These are phyloP conservation scores for Tetramorium parvispinum DNA, from an alignment of 1,140 invertebrate species.

Conservation along the genomic window DNA sequence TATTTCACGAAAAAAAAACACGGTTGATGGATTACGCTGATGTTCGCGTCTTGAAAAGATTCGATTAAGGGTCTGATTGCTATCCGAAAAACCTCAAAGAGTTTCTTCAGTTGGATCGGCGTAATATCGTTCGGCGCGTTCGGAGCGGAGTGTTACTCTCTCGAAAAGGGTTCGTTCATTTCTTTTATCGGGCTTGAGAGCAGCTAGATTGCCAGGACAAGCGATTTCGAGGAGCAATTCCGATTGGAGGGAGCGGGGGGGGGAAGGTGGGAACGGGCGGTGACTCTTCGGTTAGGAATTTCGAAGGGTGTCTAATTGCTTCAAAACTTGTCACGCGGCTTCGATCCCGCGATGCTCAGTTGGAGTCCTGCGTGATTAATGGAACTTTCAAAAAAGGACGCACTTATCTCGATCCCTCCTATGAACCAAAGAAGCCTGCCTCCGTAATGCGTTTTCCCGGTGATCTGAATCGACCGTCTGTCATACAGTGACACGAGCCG, in stretches of 20 bases:
- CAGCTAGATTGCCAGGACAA: constrained; percentile 52
- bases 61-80: constrained; percentile 58
- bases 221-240: constrained; percentile 54
- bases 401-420: constrained; percentile 63
- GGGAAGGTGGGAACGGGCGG: neutral
- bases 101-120: constrained; percentile 48
- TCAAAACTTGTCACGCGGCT: constrained; percentile 77
- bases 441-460: constrained; percentile 66
- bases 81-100: constrained; percentile 63
- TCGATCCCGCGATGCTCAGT: constrained; percentile 68
- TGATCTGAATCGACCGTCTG: constrained; percentile 54
- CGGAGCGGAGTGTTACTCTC: constrained; percentile 49
- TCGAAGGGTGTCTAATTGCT: constrained; percentile 81
- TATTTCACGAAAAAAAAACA: constrained; percentile 34
- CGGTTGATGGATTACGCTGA: constrained; percentile 55
- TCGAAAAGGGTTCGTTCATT: constrained; percentile 57
- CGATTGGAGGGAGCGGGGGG: neutral
- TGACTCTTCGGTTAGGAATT: constrained; percentile 72
- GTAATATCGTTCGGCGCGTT: constrained; percentile 56
- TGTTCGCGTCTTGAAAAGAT: constrained; percentile 60
- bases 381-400: constrained; percentile 61
- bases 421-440: constrained; percentile 35
- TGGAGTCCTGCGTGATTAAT: constrained; percentile 69
- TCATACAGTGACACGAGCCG: constrained; percentile 51
- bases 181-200: constrained; percentile 58